Percentiles rank a stretch among this genome's conserved stretches.
Evolutionary conservation across 2,797 vertebrate species (phyloP).

Genomic region (Macrochelys suwanniensis): DNA sequence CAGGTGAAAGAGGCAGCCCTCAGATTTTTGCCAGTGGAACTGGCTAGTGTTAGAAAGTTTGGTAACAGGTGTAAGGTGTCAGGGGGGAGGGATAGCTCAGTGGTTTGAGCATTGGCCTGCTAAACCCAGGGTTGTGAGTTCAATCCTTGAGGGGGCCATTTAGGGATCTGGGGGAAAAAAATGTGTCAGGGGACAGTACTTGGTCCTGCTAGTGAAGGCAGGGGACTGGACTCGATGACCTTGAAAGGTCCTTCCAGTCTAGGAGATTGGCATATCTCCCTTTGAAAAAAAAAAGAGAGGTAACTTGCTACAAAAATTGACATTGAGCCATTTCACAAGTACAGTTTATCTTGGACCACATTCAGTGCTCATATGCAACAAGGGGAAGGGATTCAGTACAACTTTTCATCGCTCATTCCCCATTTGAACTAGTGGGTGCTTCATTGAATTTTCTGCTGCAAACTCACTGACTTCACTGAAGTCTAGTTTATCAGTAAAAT

Average conservation of each 20-base stretch:
- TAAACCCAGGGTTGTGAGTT: too few species aligned
- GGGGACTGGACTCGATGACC: too few species aligned
- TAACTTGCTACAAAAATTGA: neutral
- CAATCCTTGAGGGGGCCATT: too few species aligned
- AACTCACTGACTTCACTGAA: neutral
- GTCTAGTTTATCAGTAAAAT: neutral
- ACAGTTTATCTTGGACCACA: accelerated
- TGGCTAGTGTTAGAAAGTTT: neutral
- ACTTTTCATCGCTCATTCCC: accelerated
- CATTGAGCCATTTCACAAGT: accelerated
- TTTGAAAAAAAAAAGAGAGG: neutral
- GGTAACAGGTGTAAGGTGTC: neutral
- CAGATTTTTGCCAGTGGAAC: neutral
- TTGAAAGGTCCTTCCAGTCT: too few species aligned
- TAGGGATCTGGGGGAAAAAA: too few species aligned
- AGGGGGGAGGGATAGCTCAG: too few species aligned
- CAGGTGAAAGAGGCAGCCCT: neutral
- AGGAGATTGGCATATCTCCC: too few species aligned
- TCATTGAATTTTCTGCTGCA: neutral
- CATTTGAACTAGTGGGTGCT: neutral
- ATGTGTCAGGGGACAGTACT: too few species aligned
- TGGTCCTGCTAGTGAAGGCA: too few species aligned
- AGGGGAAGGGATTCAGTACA: neutral
- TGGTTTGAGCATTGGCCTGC: too few species aligned
- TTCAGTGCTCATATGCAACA: accelerated